Conservation (phyloP, 2,113 vertebrate species). For the Gobio gobio region DNA sequence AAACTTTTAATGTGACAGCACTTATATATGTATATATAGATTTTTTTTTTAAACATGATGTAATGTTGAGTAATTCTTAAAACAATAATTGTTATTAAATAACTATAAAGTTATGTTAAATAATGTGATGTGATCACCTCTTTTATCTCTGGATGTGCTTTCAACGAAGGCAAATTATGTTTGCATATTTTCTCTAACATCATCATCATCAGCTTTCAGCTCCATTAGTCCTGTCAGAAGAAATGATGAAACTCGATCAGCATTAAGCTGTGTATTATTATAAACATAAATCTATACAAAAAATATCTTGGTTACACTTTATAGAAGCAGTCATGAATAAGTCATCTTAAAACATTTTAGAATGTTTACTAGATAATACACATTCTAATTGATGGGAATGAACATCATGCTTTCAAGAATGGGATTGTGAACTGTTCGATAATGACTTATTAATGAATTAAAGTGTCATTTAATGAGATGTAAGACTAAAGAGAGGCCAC, state of each 20-base stretch:
- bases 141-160: slow-evolving; percentile 10
- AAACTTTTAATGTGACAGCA: too few species aligned
- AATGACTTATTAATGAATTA: background rate
- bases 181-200: slow-evolving; percentile 23
- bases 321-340: background rate
- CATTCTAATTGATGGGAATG: background rate
- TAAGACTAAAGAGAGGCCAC: background rate
- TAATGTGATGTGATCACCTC: background rate
- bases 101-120: background rate
- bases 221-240: slow-evolving; percentile 28
- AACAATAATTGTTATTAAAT: background rate
- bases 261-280: slow-evolving; percentile 23
- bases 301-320: background rate
- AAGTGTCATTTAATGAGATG: background rate
- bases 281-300: slow-evolving; percentile 21
- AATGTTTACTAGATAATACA: background rate
- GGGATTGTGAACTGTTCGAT: background rate
- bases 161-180: slow-evolving; percentile 1
- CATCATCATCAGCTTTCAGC: slow-evolving; percentile 26
- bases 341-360: background rate
- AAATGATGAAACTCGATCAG: slow-evolving; percentile 13
- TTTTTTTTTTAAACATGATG: background rate
- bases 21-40: too few species aligned
- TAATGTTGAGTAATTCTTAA: background rate
- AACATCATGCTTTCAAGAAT: background rate